phyloP scores from a whole-genome alignment of 2,888 invertebrate species.

The Drosophila fulvimacula region DNA sequence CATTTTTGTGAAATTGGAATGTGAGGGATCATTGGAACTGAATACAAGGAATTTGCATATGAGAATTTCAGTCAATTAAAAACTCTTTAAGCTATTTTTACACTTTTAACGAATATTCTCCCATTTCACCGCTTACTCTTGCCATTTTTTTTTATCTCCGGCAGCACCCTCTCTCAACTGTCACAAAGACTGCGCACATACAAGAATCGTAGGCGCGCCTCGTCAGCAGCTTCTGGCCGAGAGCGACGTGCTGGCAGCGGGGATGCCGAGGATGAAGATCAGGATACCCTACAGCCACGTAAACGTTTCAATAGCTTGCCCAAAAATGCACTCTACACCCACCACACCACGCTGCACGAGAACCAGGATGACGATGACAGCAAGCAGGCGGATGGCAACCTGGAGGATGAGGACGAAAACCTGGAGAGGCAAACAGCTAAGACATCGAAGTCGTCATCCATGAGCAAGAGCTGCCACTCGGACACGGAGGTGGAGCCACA shows the following conservation, averaged over 20 bases:
- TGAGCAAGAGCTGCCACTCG: slow-evolving; percentile 55
- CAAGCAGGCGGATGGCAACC: background rate
- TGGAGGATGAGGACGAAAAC: slow-evolving; percentile 10
- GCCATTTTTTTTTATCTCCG: background rate
- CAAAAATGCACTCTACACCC: slow-evolving; percentile 72
- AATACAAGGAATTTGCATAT: background rate
- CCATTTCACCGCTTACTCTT: background rate
- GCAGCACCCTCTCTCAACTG: slow-evolving; percentile 76
- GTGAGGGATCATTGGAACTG: background rate
- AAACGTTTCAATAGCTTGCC: slow-evolving; percentile 83
- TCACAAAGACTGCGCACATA: slow-evolving; percentile 66
- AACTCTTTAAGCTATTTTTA: too few species aligned
- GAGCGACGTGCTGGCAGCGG: slow-evolving; percentile 51
- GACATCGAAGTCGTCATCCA: slow-evolving; percentile 29
- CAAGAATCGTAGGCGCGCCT: slow-evolving; percentile 78
- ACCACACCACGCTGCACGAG: slow-evolving; percentile 58
- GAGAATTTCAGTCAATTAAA: background rate
- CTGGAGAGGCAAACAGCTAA: background rate
- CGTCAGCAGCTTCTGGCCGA: slow-evolving; percentile 70
- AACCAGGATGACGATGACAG: slow-evolving; percentile 42
- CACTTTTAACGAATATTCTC: too few species aligned
- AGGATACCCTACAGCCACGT: slow-evolving; percentile 62
- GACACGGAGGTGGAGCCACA: slow-evolving; percentile 69
- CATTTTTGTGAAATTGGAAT: background rate
- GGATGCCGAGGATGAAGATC: slow-evolving; percentile 59